These are phyloP conservation scores for Illadopsis cleaveri DNA, from an alignment of 2,113 vertebrate species.

Conservation along the genomic window DNA sequence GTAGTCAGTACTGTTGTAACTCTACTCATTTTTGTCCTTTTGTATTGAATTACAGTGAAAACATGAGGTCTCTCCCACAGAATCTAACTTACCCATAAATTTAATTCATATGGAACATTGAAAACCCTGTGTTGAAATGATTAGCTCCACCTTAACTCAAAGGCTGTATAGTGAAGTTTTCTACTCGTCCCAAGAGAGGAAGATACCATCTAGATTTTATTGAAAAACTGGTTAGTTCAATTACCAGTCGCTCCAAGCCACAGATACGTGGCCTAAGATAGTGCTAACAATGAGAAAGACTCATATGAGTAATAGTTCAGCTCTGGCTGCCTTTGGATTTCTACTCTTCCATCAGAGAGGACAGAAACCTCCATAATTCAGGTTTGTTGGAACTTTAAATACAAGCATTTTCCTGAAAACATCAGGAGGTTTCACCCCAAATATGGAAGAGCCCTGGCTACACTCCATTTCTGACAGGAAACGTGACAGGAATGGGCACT, in stretches of 20 bases:
- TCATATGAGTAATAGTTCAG: background rate
- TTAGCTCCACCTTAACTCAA: background rate
- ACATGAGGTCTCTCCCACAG: background rate
- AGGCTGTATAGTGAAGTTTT: background rate
- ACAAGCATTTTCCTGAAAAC: background rate
- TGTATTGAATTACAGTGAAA: background rate
- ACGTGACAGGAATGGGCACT: background rate
- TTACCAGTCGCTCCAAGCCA: background rate
- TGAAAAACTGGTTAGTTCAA: conserved; percentile 15
- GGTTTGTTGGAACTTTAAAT: background rate
- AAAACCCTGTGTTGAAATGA: background rate
- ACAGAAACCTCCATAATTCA: background rate
- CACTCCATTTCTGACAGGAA: background rate
- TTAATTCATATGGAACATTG: background rate
- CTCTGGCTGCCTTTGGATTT: background rate
- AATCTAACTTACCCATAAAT: background rate
- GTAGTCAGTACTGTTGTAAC: background rate
- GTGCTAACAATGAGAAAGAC: background rate
- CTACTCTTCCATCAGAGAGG: background rate
- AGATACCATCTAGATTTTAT: background rate
- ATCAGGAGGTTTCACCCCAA: background rate
- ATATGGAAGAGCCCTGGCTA: background rate
- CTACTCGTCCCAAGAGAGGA: background rate
- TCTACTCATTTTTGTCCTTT: background rate
- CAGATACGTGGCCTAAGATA: background rate